Evolutionary conservation across 2,113 vertebrate species (phyloP).

Genomic region (Lagenorhynchus albirostris): DNA sequence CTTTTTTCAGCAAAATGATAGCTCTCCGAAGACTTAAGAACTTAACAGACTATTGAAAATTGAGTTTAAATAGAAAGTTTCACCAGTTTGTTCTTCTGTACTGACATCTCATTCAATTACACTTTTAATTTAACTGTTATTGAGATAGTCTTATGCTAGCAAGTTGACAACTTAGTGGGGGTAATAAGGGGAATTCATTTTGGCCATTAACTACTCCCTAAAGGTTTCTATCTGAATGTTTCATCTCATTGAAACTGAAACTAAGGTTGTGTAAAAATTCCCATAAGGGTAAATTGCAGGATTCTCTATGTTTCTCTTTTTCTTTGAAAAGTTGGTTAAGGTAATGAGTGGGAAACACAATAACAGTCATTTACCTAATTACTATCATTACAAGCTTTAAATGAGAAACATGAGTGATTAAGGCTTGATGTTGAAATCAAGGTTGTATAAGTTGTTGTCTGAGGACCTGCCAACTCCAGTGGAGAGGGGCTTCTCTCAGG

Average conservation of each 20-base stretch:
- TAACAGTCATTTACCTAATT: conserved; percentile 26
- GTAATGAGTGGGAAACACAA: conserved; percentile 29
- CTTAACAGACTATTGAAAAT: conserved; percentile 6
- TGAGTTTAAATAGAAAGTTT: conserved; percentile 46
- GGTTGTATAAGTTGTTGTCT: not conserved
- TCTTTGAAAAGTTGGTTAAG: conserved; percentile 41
- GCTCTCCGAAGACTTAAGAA: conserved; percentile 20
- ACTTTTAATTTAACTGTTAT: conserved; percentile 55
- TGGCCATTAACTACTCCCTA: conserved; percentile 50
- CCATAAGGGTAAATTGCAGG: not conserved
- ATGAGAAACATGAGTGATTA: conserved; percentile 37
- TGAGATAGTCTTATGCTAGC: conserved; percentile 36
- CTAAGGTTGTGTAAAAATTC: conserved; percentile 35
- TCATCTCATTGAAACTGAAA: conserved; percentile 39
- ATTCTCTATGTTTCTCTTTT: conserved; percentile 14
- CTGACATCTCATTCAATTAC: conserved; percentile 58
- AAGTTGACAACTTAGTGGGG: conserved; percentile 47
- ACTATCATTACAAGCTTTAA: conserved; percentile 45
- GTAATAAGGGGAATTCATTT: conserved; percentile 57
- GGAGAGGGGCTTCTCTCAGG: not conserved
- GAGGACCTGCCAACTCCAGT: not conserved
- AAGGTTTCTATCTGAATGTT: conserved; percentile 48
- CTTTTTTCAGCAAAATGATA: conserved; percentile 12
- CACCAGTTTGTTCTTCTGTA: conserved; percentile 15
- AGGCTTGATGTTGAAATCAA: not conserved